phyloP scores from a whole-genome alignment of 2,797 vertebrate species.

The Enteromius radiatus region DNA sequence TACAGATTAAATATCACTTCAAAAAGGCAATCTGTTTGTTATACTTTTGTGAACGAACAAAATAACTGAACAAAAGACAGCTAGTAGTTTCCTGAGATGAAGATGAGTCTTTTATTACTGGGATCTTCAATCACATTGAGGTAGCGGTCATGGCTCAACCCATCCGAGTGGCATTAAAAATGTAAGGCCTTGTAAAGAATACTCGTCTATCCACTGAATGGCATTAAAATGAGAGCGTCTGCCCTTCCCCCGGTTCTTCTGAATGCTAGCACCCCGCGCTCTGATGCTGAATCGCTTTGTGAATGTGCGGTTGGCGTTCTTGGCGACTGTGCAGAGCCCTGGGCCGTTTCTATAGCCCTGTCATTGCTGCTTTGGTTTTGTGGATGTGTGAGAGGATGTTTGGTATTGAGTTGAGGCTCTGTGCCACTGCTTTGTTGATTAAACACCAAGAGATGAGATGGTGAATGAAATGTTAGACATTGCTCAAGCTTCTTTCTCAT shows the following conservation, averaged over 20 bases:
- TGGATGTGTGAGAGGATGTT: slow-evolving; percentile 39
- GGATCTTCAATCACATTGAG: slow-evolving; percentile 32
- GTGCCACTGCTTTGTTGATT: slow-evolving; percentile 20
- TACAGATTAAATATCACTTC: not conserved
- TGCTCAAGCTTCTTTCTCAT: slow-evolving; percentile 10
- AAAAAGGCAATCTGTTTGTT: not conserved
- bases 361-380: slow-evolving; percentile 28
- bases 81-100: not conserved
- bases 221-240: slow-evolving; percentile 18
- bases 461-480: slow-evolving; percentile 18
- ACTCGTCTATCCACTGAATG: slow-evolving; percentile 34
- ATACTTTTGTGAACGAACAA: not conserved
- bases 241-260: slow-evolving; percentile 13
- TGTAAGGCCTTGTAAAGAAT: slow-evolving; percentile 55
- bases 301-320: slow-evolving; percentile 22
- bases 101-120: not conserved
- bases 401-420: slow-evolving; percentile 22
- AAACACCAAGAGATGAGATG: slow-evolving; percentile 23
- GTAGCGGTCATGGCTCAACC: not conserved
- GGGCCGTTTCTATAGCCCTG: slow-evolving; percentile 16
- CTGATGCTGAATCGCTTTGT: not conserved
- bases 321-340: not conserved
- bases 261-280: not conserved
- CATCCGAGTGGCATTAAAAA: slow-evolving; percentile 50
- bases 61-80: not conserved